A percentile compares a stretch with the other conserved stretches of the same genome.
Evolutionary conservation across 1,140 invertebrate species (phyloP).

Genomic region (Cydia pomonella): DNA sequence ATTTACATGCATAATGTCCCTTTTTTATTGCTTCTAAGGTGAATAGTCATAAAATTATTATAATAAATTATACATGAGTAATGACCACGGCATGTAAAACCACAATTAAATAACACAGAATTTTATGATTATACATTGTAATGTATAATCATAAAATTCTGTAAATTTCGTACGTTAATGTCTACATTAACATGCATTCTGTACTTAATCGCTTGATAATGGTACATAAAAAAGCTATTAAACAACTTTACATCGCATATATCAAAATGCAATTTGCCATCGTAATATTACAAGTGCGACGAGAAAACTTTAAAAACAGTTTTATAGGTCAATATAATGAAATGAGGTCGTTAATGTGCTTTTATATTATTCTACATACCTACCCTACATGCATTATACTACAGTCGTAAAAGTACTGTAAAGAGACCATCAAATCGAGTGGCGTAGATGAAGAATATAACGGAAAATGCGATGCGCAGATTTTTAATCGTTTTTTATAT

Average conservation of each 20-base stretch:
- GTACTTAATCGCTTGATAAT: neutral
- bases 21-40: too few relatives aligned
- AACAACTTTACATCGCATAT: neutral
- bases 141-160: too few relatives aligned
- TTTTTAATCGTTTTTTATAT: neutral
- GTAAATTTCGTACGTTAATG: too few relatives aligned
- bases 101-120: too few relatives aligned
- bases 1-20: too few relatives aligned
- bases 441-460: neutral
- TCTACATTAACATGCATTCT: too few relatives aligned
- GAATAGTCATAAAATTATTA: too few relatives aligned
- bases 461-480: neutral
- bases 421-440: neutral
- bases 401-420: neutral
- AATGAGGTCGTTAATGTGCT: conserved; percentile 13
- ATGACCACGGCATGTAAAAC: too few relatives aligned
- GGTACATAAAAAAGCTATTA: neutral
- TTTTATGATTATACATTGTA: too few relatives aligned
- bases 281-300: neutral
- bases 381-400: neutral
- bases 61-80: too few relatives aligned
- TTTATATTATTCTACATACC: conserved; percentile 5
- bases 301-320: conserved; percentile 8
- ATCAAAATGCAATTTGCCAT: conserved; percentile 8
- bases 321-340: conserved; percentile 23